Base-by-base conservation (phyloP, 2,888 invertebrate genomes). In the Diarsia rubi region DNA sequence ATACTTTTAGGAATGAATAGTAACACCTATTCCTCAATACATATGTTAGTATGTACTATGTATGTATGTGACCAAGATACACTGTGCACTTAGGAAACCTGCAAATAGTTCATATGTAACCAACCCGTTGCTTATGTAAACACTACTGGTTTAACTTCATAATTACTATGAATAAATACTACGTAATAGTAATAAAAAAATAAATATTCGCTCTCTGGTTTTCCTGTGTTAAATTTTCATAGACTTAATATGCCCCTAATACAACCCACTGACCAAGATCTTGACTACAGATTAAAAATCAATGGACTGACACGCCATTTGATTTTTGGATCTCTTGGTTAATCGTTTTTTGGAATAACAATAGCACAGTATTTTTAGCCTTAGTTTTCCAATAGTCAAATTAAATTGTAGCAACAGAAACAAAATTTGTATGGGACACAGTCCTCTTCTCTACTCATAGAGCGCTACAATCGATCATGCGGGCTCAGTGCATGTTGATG, bases 91-190 rank as follows among this genome's bases (percentile, higher is more conserved):
- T 78, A 78, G 12, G 37, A 68, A 83, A 83, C 67, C 44, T 65
- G 64, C 19, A 64, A 80, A 67, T 49, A 24, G 62, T 67, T 66
- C 52, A 37, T 44, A 71, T 44, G 79, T 83, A 79, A 72, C 52
- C 31, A 60, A 79, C 73, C 21, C 0, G 16, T 68, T 73, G 44
- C 16, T 71, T 78, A 66, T 62, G 45, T 63, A 63, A 82, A 19
- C 44, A 49, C n/a, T 47, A 72, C 37, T 69, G 27, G 47, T 54
- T 14, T 60, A 49, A 60, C 31, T 57, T 57, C 60, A 54, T 60
- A 27, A 44, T 21, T 65, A 54, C 27, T 69, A 60, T 68, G 19
- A 69, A 49, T 54, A 44, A 69, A 37, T 54, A 49, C 3, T 44
- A 44, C 12, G 76, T 4, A 45, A 42, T 69, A n/a, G 14, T 54